Conservation (phyloP, 1,140 invertebrate species). For the Polyergus mexicanus region DNA sequence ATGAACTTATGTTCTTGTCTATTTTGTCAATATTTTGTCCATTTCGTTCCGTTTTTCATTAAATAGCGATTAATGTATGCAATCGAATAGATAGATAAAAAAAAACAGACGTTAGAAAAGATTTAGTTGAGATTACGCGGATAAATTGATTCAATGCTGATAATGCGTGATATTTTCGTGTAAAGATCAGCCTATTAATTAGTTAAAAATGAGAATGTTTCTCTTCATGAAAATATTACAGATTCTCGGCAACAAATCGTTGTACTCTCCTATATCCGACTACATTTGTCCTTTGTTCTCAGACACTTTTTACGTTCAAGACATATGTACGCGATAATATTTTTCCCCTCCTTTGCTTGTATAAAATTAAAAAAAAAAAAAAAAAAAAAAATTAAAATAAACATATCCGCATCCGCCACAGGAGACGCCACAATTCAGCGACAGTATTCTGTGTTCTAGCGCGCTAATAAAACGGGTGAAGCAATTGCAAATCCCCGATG, state of each 20-base stretch:
- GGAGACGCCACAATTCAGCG: slow-evolving; percentile 71
- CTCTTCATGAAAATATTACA: neutral
- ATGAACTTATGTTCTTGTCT: neutral
- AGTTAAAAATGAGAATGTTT: neutral
- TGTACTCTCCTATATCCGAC: neutral
- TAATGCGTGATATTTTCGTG: neutral
- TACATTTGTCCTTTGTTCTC: neutral
- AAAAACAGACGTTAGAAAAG: neutral
- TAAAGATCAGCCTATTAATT: neutral
- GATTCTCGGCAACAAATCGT: neutral
- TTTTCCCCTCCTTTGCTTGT: neutral
- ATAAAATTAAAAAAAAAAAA: slow-evolving; percentile 5
- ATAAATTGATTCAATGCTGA: neutral
- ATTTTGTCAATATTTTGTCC: neutral
- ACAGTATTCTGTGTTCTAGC: slow-evolving; percentile 86
- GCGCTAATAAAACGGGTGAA: slow-evolving; percentile 85
- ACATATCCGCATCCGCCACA: slow-evolving; percentile 37
- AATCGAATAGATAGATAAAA: neutral
- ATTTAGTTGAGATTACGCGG: neutral
- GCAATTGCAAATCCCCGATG: slow-evolving; percentile 84
- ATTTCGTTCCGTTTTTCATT: slow-evolving; percentile 32
- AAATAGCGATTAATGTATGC: slow-evolving; percentile 33
- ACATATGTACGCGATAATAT: slow-evolving; percentile 1
- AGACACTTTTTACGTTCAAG: slow-evolving; percentile 5
- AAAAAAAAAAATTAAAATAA: slow-evolving; percentile 32